Percentiles rank a stretch among this genome's conserved stretches.
These are phyloP conservation scores for Harpalus rubripes DNA, from an alignment of 2,888 invertebrate genomes.

Conservation along the genomic window DNA sequence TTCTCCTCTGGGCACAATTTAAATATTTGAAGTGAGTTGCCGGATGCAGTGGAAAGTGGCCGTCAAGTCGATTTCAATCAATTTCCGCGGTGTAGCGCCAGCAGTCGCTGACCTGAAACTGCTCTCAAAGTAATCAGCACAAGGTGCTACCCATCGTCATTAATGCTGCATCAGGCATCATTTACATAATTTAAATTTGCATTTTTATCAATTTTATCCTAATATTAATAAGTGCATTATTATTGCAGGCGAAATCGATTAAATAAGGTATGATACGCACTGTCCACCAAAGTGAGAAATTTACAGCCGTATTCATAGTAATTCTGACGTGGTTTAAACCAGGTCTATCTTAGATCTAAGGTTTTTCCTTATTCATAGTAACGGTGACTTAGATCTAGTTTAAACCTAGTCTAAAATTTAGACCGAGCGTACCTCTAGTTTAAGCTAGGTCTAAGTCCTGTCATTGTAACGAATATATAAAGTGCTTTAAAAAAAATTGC, in stretches of 20 bases:
- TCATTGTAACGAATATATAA: too few relatives aligned
- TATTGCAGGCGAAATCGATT: neutral
- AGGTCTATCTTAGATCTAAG: too few relatives aligned
- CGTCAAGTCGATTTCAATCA: slow-evolving; percentile 30
- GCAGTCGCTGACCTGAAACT: neutral
- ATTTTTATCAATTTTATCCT: slow-evolving; percentile 51
- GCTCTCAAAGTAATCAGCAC: neutral
- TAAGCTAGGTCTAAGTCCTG: too few relatives aligned
- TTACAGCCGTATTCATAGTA: too few relatives aligned
- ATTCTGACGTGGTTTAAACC: too few relatives aligned
- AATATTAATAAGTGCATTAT: slow-evolving; percentile 10
- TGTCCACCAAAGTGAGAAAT: too few relatives aligned
- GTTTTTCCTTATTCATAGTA: too few relatives aligned
- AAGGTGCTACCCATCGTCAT: neutral
- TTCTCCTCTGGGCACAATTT: slow-evolving; percentile 5
- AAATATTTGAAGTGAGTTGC: slow-evolving; percentile 2
- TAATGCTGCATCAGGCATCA: slow-evolving; percentile 50
- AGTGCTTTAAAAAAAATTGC: too few relatives aligned
- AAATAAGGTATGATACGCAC: too few relatives aligned
- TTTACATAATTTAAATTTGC: slow-evolving; percentile 56
- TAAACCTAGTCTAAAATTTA: too few relatives aligned
- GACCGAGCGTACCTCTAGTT: too few relatives aligned
- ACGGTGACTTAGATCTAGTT: too few relatives aligned
- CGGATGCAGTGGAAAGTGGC: slow-evolving; percentile 28
- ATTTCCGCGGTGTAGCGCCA: neutral